A percentile compares a stretch with the other conserved stretches of the same genome.
Conservation (phyloP, 2,113 vertebrate species). For the Taurulus bubalis region DNA sequence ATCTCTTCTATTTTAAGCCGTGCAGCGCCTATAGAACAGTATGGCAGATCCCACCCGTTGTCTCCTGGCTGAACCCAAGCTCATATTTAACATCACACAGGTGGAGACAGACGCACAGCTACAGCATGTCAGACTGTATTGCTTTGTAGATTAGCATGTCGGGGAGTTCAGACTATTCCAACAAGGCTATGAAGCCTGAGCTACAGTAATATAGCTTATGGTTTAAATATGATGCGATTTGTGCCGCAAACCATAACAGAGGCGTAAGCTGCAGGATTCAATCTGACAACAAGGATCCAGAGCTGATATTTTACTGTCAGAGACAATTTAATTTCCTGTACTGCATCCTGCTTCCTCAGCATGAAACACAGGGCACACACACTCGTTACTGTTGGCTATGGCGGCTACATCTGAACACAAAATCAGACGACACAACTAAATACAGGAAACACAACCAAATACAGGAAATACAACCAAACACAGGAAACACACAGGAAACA, state of each 20-base stretch:
- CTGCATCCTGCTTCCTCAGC: constrained; percentile 23
- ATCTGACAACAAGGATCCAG: constrained; percentile 60
- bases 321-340: constrained; percentile 19
- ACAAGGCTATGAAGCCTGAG: constrained; percentile 57
- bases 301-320: constrained; percentile 44
- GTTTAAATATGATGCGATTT: constrained; percentile 66
- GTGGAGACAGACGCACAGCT: constrained; percentile 57
- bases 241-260: constrained; percentile 53
- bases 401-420: background rate
- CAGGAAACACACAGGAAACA: too few species aligned
- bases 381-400: background rate
- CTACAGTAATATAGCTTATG: constrained; percentile 47
- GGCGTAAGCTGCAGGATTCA: constrained; percentile 54
- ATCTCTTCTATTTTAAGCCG: constrained; percentile 69
- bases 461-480: background rate
- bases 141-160: constrained; percentile 78
- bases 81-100: constrained; percentile 69
- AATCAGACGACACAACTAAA: background rate
- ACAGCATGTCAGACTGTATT: constrained; percentile 61
- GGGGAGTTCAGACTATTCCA: constrained; percentile 60
- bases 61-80: constrained; percentile 54
- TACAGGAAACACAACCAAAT: background rate
- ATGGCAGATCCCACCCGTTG: constrained; percentile 59
- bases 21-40: constrained; percentile 62
- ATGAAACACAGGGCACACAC: constrained; percentile 8